phyloP scores from a whole-genome alignment of 2,888 invertebrate species.

The Orthosia gothica region DNA sequence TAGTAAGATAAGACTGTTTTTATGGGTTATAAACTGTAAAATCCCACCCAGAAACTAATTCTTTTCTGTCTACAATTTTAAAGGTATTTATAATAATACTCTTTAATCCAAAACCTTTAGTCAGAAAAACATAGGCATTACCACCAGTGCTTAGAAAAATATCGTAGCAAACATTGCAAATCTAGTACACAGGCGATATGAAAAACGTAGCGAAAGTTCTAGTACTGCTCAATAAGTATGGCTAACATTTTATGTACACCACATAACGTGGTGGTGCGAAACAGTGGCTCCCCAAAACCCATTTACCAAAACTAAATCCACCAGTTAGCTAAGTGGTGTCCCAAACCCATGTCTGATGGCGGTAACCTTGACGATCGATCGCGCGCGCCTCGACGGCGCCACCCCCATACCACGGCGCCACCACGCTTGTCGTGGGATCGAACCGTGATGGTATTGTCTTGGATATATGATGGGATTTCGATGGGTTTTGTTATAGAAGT shows the following conservation, averaged over 20 bases:
- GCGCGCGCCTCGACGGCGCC: constrained; percentile 80
- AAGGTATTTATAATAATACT: background rate
- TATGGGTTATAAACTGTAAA: too few relatives aligned
- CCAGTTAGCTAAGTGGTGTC: constrained; percentile 65
- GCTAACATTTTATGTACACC: background rate
- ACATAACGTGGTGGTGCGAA: background rate
- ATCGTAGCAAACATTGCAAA: background rate
- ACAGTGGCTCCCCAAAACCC: constrained; percentile 3
- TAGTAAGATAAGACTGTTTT: background rate
- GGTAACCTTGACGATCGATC: constrained; percentile 90
- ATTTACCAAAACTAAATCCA: constrained; percentile 29
- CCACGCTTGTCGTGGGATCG: constrained; percentile 74
- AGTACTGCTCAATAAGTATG: background rate
- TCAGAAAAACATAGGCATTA: background rate
- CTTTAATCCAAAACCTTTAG: background rate
- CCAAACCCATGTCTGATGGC: constrained; percentile 77
- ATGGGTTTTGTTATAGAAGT: constrained; percentile 34
- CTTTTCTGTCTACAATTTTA: background rate
- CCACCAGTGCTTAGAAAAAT: background rate
- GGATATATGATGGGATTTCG: constrained; percentile 51
- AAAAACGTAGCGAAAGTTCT: background rate
- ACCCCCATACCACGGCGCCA: constrained; percentile 80
- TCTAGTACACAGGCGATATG: background rate
- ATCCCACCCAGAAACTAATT: background rate
- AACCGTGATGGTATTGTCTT: constrained; percentile 67